phyloP scores from a whole-genome alignment of 2,888 invertebrate genomes.

The Lepidocyrtinus sp. region DNA sequence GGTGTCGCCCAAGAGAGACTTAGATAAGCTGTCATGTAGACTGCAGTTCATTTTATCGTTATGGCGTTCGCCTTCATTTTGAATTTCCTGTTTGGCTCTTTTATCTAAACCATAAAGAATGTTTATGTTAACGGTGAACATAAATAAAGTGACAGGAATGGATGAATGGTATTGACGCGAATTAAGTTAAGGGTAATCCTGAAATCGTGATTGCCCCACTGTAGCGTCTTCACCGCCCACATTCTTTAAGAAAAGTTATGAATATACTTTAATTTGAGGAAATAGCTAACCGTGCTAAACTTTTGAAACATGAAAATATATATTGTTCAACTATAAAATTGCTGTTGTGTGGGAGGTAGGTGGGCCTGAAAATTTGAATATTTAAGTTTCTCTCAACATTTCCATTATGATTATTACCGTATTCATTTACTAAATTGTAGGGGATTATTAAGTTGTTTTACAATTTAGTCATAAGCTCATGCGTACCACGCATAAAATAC shows the following conservation, averaged over 20 bases:
- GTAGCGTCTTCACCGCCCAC: constrained; percentile 8
- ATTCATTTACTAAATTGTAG: not conserved
- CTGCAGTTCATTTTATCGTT: no score
- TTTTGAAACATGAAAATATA: no score
- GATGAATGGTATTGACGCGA: not conserved
- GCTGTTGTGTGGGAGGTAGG: constrained; percentile 11
- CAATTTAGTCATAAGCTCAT: not conserved
- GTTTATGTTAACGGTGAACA: not conserved
- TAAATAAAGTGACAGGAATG: not conserved
- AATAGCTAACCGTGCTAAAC: constrained; percentile 1
- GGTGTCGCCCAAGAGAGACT: no score
- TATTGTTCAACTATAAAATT: no score
- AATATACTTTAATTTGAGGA: constrained; percentile 9
- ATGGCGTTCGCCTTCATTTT: no score
- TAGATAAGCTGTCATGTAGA: no score
- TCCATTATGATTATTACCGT: not conserved
- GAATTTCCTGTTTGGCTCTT: constrained; percentile 6
- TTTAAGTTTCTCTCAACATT: not conserved
- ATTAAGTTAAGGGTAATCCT: not conserved
- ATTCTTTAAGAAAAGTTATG: no score
- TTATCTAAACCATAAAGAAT: not conserved
- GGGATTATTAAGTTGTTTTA: not conserved
- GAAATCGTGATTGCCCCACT: not conserved
- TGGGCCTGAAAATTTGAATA: not conserved
- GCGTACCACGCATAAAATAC: not conserved